Conservation (phyloP, 2,888 invertebrate species). For the Hermaeophaga mercurialis region DNA sequence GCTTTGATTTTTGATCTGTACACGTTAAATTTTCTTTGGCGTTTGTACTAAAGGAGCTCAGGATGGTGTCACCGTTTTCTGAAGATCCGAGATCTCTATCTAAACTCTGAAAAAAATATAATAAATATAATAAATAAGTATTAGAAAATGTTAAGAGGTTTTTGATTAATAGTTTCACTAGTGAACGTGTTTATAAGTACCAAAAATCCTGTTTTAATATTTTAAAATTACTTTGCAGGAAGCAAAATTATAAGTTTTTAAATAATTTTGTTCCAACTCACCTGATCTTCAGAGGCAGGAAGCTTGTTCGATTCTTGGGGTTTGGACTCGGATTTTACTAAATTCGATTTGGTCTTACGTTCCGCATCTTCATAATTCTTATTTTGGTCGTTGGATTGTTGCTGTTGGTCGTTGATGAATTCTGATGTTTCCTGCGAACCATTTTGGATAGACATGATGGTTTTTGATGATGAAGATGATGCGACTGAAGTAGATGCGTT, state of each 20-base stretch:
- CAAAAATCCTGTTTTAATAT: too few relatives aligned
- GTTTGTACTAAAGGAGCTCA: slow-evolving; percentile 36
- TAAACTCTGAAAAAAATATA: neutral
- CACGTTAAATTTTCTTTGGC: slow-evolving; percentile 26
- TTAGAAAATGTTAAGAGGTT: too few relatives aligned
- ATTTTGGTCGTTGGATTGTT: slow-evolving; percentile 18
- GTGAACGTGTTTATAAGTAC: too few relatives aligned
- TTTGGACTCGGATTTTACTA: too few relatives aligned
- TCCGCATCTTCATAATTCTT: neutral
- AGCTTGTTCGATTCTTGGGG: too few relatives aligned
- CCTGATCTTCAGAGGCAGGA: neutral
- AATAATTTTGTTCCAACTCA: too few relatives aligned
- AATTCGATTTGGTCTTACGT: neutral
- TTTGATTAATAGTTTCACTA: too few relatives aligned
- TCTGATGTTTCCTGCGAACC: slow-evolving; percentile 8
- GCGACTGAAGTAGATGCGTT: slow-evolving; percentile 38
- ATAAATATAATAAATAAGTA: too few relatives aligned
- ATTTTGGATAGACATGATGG: slow-evolving; percentile 6
- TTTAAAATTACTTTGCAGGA: too few relatives aligned
- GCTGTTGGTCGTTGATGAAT: slow-evolving; percentile 12
- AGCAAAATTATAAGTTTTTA: too few relatives aligned
- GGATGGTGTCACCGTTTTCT: too few relatives aligned
- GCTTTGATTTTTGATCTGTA: slow-evolving; percentile 46
- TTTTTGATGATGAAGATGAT: slow-evolving; percentile 19
- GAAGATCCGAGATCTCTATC: neutral